Evolutionary conservation across 2,113 vertebrate species (phyloP).

Genomic region (Sebastes fasciatus): DNA sequence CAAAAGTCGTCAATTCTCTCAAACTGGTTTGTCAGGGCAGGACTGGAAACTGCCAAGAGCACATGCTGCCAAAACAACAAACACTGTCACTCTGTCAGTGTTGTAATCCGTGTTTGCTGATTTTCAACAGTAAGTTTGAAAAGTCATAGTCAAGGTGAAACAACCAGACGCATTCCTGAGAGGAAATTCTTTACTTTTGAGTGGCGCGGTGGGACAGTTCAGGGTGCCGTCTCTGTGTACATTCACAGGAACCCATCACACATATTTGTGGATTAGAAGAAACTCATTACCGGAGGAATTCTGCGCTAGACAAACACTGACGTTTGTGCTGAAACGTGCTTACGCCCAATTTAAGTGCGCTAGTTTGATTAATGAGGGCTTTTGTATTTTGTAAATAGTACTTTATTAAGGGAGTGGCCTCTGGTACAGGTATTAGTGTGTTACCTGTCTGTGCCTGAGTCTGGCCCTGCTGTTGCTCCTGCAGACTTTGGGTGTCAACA

Average conservation of each 20-base stretch:
- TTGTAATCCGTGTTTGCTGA: conserved; percentile 43
- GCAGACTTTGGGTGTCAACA: conserved; percentile 95
- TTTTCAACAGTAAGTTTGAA: conserved; percentile 51
- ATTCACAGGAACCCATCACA: not conserved
- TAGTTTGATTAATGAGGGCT: conserved; percentile 31
- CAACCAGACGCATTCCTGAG: conserved; percentile 31
- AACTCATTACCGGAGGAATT: conserved; percentile 21
- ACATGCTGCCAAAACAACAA: conserved; percentile 36
- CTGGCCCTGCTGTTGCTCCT: conserved; percentile 88
- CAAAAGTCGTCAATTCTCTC: conserved; percentile 29
- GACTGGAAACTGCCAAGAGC: conserved; percentile 21
- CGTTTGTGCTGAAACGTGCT: not conserved
- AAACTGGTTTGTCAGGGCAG: conserved; percentile 62
- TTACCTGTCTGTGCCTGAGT: conserved; percentile 85
- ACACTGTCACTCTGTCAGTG: conserved; percentile 22
- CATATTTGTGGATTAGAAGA: not conserved
- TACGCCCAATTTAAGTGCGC: not conserved
- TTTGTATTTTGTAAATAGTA: not conserved
- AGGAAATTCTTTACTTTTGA: conserved; percentile 42
- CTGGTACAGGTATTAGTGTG: not conserved
- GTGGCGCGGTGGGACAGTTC: not conserved
- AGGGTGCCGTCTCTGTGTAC: conserved; percentile 16
- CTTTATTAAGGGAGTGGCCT: not conserved
- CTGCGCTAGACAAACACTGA: not conserved
- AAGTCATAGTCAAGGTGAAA: conserved; percentile 22